Base-by-base conservation (phyloP, 1,140 invertebrate species). In the Drosophila fuyamai region DNA sequence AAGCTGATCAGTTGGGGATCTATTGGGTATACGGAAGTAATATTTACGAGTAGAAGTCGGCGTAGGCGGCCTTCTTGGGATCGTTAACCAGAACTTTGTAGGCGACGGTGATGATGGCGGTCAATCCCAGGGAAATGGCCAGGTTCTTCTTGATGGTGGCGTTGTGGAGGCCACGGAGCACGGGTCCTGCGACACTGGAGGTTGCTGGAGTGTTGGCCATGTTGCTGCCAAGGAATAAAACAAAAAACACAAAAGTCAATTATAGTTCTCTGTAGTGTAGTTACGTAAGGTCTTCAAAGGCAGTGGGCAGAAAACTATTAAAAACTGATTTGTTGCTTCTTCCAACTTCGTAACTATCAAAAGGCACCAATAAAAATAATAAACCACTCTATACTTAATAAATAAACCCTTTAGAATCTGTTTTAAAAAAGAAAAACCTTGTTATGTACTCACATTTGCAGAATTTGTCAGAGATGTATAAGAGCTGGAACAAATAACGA, bases 11-110 rank as follows among this genome's bases (percentile, higher is more conserved):
- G 9, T 14, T 0, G 0, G n/a, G 9, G 4, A 1, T 32, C 9
- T 12, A 40, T 5, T 8, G 29, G 5, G 16, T 0, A 57, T 8
- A 35, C 23, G 4, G 2, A 12, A 5, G 8, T 0, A 10, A 32
- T 68, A 63, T 54, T 61, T 92, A 94, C 94, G 93, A 93, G 92
- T 94, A 94, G 82, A 94, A 94, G 56, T 94, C 94, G 55, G 94
- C 94, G 68, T 94, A 94, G 67, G 81, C 91, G 32, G 92, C 81
- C 62, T 94, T 94, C 57, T 93, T 92, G 14, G 93, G 92, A 47
- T 94, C 93, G 57, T 91, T 90, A 27, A 93, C 76, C 0, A 90
- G 23, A 9, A 92, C 9, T 60, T 92, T 84, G 43, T 73, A 92
- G 40, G 83, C 86, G 7, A 90, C 76, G 18, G 91, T 91, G 4